Conservation (phyloP, 92 coral and sea anemone species). For the Isaurus tuberculatus region DNA sequence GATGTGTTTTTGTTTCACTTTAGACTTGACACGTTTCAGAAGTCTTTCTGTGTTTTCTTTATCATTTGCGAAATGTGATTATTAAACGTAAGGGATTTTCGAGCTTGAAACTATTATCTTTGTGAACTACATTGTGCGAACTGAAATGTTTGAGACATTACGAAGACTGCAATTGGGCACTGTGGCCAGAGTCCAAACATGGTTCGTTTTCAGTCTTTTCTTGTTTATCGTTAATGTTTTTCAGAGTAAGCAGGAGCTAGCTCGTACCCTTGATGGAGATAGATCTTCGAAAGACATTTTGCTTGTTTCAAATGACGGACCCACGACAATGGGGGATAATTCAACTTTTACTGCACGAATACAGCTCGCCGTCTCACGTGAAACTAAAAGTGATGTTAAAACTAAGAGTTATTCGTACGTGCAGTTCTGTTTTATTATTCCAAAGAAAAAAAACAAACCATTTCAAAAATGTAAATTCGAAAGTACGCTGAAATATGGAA, state of each 20-base stretch:
- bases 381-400: neutral
- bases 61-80: no score
- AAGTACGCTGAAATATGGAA: neutral
- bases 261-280: neutral
- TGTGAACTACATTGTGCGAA: no score
- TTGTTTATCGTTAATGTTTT: conserved; percentile 25
- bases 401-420: no score
- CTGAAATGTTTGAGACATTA: no score
- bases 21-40: no score
- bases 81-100: no score
- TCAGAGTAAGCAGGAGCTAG: conserved; percentile 22
- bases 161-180: neutral
- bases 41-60: no score
- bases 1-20: no score
- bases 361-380: neutral
- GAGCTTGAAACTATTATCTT: no score
- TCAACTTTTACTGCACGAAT: conserved; percentile 5
- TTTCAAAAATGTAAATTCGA: neutral
- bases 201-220: conserved; percentile 34
- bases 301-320: conserved; percentile 20
- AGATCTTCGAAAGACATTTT: neutral
- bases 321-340: conserved; percentile 11
- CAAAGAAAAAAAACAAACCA: neutral
- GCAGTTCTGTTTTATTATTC: neutral
- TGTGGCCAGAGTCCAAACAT: conserved; percentile 13